These are phyloP conservation scores for Nettapus auritus DNA, from an alignment of 2,113 vertebrate species.

Conservation along the genomic window DNA sequence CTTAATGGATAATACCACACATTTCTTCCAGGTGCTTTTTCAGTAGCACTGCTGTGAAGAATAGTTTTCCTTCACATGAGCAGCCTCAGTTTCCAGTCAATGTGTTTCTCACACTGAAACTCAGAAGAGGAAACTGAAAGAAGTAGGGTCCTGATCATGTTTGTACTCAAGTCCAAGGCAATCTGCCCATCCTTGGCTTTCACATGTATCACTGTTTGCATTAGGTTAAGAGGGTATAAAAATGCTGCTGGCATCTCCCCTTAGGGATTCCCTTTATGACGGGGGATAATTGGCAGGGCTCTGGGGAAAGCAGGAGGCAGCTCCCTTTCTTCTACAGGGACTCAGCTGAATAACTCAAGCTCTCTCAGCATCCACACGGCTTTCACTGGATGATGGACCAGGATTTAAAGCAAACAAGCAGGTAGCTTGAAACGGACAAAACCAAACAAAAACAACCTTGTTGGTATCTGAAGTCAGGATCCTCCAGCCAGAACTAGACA, in stretches of 20 bases:
- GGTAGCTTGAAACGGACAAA: neutral
- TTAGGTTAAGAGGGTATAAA: neutral
- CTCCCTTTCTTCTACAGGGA: neutral
- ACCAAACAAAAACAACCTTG: neutral
- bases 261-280: neutral
- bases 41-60: neutral
- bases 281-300: neutral
- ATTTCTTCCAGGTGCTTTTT: neutral
- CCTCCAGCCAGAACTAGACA: neutral
- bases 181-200: neutral
- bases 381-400: neutral
- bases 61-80: neutral
- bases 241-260: neutral
- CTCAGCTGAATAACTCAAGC: neutral
- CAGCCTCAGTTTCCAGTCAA: constrained; percentile 34
- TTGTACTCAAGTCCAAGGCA: neutral
- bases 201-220: neutral
- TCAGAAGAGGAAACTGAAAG: neutral
- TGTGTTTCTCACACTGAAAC: neutral
- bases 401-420: neutral
- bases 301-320: neutral
- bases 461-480: neutral
- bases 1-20: neutral
- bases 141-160: neutral
- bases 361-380: neutral